phyloP scores from a whole-genome alignment of 2,888 invertebrate species.

The Ernsta delagoae region DNA sequence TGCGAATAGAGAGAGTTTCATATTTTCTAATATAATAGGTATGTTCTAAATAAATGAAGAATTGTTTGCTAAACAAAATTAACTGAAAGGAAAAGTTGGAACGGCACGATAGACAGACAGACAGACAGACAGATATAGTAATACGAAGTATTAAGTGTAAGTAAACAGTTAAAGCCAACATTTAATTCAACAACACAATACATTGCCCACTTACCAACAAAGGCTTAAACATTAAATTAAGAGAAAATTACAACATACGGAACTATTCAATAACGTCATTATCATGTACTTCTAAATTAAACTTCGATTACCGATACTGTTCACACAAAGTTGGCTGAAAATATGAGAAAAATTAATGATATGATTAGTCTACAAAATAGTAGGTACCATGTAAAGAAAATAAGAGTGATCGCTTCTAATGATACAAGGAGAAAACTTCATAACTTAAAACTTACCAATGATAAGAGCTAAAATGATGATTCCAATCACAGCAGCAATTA shows the following conservation, averaged over 20 bases:
- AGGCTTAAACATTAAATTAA: slow-evolving; percentile 49
- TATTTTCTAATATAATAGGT: too few relatives aligned
- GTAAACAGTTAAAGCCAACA: slow-evolving; percentile 76
- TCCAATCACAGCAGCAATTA: slow-evolving; percentile 94
- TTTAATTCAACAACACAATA: slow-evolving; percentile 63
- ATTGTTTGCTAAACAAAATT: slow-evolving; percentile 34
- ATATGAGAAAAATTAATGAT: slow-evolving; percentile 71
- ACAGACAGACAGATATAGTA: slow-evolving; percentile 50
- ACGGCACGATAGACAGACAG: slow-evolving; percentile 56
- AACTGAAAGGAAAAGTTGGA: slow-evolving; percentile 44
- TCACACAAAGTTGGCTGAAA: slow-evolving; percentile 84
- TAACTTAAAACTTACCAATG: slow-evolving; percentile 88
- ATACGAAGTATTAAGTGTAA: slow-evolving; percentile 43
- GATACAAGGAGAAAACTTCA: slow-evolving; percentile 38
- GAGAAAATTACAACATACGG: slow-evolving; percentile 65
- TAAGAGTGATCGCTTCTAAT: slow-evolving; percentile 47
- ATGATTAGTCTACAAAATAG: slow-evolving; percentile 71
- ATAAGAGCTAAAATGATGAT: slow-evolving; percentile 94
- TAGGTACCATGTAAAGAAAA: slow-evolving; percentile 40
- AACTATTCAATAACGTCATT: slow-evolving; percentile 59
- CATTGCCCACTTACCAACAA: slow-evolving; percentile 74
- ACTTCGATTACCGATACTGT: slow-evolving; percentile 79
- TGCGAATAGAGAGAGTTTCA: too few relatives aligned
- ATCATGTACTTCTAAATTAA: slow-evolving; percentile 74
- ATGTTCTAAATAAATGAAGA: background rate